Base-by-base conservation (phyloP, 2,113 vertebrate genomes). In the Macquaria australasica region DNA sequence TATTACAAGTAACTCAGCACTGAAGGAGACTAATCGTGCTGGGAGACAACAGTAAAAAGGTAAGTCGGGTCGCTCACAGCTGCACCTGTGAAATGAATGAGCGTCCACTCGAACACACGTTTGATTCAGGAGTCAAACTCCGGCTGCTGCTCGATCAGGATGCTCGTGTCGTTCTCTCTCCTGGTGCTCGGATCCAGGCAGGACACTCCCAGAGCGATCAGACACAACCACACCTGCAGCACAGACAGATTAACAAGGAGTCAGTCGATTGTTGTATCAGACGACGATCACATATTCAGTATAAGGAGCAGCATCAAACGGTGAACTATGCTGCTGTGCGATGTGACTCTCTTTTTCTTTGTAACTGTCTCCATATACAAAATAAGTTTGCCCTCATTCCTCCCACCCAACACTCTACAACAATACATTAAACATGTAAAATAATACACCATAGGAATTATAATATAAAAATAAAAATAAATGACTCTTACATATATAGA, bases 151-250 rank as follows among this genome's bases (percentile, higher is more conserved):
- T 96, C 94, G 0, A 92, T 91, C 81, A 94, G 94, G 89, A 96
- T 88, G 16, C 77, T 91, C 20, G 90, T 85, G 92, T 94, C 95
- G 81, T 94, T 94, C 63, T 87, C 96, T 96, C 94, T 96, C 93
- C 90, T 93, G 77, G 18, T 76, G 34, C 89, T 89, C 21, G 95
- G 96, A 84, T 96, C 95, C 84, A 97, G 92, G 81, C 93, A 96
- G 89, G 96, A 95, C 66, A 95, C 63, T 0, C 97, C 97, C 92
- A 98, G 86, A 31, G 97, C 96, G 1, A 98, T 92, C 67, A 98
- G 92, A 84, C 97, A 98, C 48, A 96, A 89, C 97, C 97, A 98
- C 5, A 66, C 87, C 97, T 98, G 93, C 45, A 93, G 92, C 18
- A 51, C n/a, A 71, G 6, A 50, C 3, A 67, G 15, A 73, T 50